Evolutionary conservation across 2,113 vertebrate species (phyloP).

Genomic region (Urocitellus parryii): DNA sequence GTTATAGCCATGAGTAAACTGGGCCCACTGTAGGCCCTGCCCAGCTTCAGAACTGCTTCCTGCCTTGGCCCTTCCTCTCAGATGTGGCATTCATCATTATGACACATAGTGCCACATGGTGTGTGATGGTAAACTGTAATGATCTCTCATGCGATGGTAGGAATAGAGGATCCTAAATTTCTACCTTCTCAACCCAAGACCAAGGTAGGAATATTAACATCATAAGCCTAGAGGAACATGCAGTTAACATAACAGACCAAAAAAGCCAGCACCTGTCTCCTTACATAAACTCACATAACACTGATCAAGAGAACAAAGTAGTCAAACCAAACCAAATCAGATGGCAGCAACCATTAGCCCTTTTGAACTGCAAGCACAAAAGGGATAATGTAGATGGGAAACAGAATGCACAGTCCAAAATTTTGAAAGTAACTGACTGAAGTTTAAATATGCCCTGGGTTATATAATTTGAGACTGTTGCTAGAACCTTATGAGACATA

Average conservation of each 20-base stretch:
- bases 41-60: not conserved
- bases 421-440: constrained; percentile 33
- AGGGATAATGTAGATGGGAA: constrained; percentile 3
- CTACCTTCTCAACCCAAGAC: constrained; percentile 39
- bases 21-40: not conserved
- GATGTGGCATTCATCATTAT: constrained; percentile 21
- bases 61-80: not conserved
- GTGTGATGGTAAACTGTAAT: constrained; percentile 16
- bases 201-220: constrained; percentile 26
- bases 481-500: constrained; percentile 31
- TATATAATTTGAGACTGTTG: constrained; percentile 5
- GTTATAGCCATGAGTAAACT: not conserved
- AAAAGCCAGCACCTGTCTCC: not conserved
- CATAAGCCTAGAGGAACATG: not conserved
- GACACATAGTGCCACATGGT: not conserved
- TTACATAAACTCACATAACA: not conserved
- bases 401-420: not conserved
- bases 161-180: constrained; percentile 20
- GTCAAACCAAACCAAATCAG: constrained; percentile 15
- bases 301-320: constrained; percentile 5
- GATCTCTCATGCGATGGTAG: not conserved
- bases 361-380: constrained; percentile 8
- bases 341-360: not conserved
- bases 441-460: not conserved
- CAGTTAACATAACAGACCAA: constrained; percentile 16